Conservation (phyloP, 2,113 vertebrate genomes). For the Shinisaurus crocodilurus region DNA sequence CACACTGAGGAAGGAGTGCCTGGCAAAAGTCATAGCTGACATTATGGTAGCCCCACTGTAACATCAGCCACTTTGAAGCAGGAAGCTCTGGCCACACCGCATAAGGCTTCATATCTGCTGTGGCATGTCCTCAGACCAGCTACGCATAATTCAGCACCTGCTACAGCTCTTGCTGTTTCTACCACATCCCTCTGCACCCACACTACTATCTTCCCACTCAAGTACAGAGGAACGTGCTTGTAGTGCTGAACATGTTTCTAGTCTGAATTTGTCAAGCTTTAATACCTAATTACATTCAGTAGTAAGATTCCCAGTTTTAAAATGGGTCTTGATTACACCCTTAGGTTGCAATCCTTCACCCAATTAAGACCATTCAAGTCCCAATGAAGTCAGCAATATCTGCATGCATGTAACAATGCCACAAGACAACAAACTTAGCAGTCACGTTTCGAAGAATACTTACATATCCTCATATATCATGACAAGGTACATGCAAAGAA, state of each 20-base stretch:
- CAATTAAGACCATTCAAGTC: neutral
- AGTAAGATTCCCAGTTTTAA: neutral
- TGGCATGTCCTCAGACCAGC: neutral
- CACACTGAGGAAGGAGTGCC: no score
- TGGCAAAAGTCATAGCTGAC: neutral
- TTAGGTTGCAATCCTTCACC: neutral
- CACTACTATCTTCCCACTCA: neutral
- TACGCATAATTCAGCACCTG: neutral
- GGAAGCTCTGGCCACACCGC: neutral
- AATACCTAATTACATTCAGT: neutral
- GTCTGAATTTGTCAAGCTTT: neutral
- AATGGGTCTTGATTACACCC: neutral
- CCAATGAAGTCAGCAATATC: neutral
- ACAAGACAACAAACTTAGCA: neutral
- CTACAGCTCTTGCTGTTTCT: neutral
- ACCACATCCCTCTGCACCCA: neutral
- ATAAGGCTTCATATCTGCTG: neutral
- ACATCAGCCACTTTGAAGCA: neutral
- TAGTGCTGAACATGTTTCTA: neutral
- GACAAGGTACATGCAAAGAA: neutral
- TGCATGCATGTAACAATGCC: neutral
- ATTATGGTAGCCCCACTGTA: neutral
- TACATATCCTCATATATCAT: neutral
- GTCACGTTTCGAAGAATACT: neutral
- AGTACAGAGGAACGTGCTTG: neutral